Base-by-base conservation (phyloP, 2,797 vertebrate genomes). In the Yasuhikotakia modesta region DNA sequence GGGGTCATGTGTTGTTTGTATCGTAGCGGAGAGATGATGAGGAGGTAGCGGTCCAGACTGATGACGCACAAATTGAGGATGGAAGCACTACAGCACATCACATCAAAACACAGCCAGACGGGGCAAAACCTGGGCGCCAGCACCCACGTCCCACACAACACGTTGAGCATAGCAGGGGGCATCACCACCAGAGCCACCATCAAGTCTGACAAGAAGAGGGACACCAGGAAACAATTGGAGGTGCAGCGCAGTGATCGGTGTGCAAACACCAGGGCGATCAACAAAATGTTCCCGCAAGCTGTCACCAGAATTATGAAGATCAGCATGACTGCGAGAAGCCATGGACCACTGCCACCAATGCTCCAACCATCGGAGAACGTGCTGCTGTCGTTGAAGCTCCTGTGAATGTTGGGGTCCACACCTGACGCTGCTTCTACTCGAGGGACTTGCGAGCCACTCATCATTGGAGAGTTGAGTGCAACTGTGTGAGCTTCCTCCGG, bases 51-150 rank as follows among this genome's bases (percentile, higher is more conserved):
- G 91, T 99, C 97, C 90, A 98, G 87, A 91, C 97, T 99, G 92
- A 99, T 99, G 87, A 96, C 90, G 16, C 97, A 98, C 65, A 99
- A 92, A 93, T 99, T 99, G 81, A 99, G 95, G 86, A 99, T 99
- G 89, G 97, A 99, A 2, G 97, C 97, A 0, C 97, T 98, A 90
- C 97, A 99, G 91, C 96, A 99, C 97, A 99, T 98, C 81, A 98
- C 95, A 0, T 99, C 97, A 0, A 98, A 98, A 89, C 96, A 95
- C 55, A 94, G 94, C 97, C 97, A 99, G 78, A 99, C 89, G 0
- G 94, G 95, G 87, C 97, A 99, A 84, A 99, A 95, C 71, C 90
- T 89, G 0, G 91, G 92, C 82, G 90, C 93, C 85, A 99, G 89
- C 87, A 97, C 94, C 97, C 97, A 99, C 82, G 90, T 92, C 8